These are phyloP conservation scores for Chamaetylas fuelleborni DNA, from an alignment of 2,113 vertebrate species.

Conservation along the genomic window DNA sequence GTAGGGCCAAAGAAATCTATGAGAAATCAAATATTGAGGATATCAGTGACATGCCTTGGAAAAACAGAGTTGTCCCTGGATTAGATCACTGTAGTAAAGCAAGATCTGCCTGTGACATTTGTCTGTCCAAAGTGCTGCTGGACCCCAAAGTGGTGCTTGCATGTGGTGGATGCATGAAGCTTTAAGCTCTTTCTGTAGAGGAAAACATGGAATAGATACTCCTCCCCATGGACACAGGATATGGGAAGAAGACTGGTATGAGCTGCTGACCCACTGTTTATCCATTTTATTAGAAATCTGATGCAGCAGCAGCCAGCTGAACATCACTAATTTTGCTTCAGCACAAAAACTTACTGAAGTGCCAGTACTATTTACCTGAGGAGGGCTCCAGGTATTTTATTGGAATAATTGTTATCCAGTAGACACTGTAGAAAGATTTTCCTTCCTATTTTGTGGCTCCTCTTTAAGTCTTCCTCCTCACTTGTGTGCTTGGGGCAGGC, in stretches of 20 bases:
- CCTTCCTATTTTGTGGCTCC: background rate
- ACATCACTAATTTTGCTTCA: background rate
- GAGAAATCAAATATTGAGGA: background rate
- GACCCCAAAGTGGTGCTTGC: accelerated
- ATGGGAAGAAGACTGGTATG: background rate
- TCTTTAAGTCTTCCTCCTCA: background rate
- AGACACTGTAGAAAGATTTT: background rate
- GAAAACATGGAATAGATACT: background rate
- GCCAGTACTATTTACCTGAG: background rate
- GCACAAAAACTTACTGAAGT: too few relatives aligned
- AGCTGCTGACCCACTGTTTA: background rate
- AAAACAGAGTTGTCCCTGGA: background rate
- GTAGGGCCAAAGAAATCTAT: background rate
- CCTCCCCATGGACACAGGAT: background rate
- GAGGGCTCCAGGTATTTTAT: background rate
- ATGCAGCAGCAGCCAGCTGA: background rate
- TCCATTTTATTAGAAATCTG: background rate
- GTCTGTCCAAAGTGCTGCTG: background rate
- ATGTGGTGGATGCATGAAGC: background rate
- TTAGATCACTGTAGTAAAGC: background rate
- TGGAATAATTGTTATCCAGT: background rate
- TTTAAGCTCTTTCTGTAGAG: background rate
- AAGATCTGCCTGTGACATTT: background rate
- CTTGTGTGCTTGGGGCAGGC: background rate
- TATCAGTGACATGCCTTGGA: background rate